These are phyloP conservation scores for Aegithalos caudatus DNA, from an alignment of 2,113 vertebrate genomes.

Conservation along the genomic window DNA sequence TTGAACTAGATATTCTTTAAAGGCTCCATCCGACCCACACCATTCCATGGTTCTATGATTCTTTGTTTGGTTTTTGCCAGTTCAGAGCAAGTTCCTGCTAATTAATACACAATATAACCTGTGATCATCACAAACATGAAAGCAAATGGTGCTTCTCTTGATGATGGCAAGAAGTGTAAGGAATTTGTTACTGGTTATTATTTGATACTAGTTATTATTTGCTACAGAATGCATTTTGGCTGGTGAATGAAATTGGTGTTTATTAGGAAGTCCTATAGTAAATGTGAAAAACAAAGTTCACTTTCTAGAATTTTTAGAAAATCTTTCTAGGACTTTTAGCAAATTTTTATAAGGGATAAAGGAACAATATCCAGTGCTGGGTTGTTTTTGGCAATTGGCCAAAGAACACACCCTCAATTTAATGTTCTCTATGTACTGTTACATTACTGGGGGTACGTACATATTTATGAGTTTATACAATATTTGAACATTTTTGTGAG, in stretches of 20 bases:
- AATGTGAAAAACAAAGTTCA: not conserved
- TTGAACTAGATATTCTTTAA: not conserved
- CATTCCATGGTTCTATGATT: not conserved
- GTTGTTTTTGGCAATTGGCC: not conserved
- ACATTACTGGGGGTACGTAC: not conserved
- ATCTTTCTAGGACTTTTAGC: not conserved
- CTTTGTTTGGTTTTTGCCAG: not conserved
- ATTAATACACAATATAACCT: not conserved
- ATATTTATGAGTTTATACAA: not conserved
- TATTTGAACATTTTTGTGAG: not conserved
- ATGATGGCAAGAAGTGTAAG: not conserved
- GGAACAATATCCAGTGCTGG: not conserved
- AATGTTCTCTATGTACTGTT: not conserved
- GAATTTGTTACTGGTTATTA: not conserved
- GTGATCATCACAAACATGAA: not conserved
- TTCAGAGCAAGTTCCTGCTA: not conserved
- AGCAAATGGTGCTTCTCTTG: not conserved
- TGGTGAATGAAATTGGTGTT: not conserved
- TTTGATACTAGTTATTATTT: not conserved
- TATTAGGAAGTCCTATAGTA: not conserved
- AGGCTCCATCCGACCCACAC: not conserved
- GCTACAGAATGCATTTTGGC: not conserved
- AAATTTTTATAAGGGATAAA: not conserved
- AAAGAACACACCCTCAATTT: not conserved
- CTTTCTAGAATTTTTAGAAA: not conserved